Evolutionary conservation across 2,113 vertebrate genomes (phyloP).

Genomic region (Chlorodrepanis virens): DNA sequence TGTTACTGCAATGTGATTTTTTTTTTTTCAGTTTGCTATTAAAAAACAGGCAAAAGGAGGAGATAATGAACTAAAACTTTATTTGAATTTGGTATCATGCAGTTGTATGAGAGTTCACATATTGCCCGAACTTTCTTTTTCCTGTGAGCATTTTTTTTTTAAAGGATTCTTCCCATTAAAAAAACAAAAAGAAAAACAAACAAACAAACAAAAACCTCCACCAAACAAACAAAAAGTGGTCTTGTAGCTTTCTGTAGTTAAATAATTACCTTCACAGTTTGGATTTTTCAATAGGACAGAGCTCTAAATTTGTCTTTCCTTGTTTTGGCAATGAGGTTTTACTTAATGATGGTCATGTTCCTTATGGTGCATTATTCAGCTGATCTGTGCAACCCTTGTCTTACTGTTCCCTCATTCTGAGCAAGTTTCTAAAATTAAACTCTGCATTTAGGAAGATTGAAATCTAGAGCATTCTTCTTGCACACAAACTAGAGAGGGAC

Average conservation of each 20-base stretch:
- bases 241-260: not conserved
- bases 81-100: not conserved
- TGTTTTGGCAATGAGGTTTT: not conserved
- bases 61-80: not conserved
- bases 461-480: not conserved
- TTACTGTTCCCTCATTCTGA: not conserved
- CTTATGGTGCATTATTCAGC: not conserved
- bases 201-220: no score
- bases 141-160: not conserved
- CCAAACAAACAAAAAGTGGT: not conserved
- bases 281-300: not conserved
- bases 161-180: not conserved
- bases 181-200: not conserved
- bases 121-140: not conserved
- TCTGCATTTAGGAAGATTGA: not conserved
- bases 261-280: not conserved
- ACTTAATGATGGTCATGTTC: not conserved
- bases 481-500: fast-evolving
- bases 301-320: not conserved
- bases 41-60: not conserved
- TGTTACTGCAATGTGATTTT: not conserved
- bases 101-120: not conserved
- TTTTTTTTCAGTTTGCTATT: not conserved
- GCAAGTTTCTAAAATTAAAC: not conserved
- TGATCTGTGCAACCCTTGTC: not conserved